Conservation (phyloP, 2,113 vertebrate species). For the Dicaeum eximium region DNA sequence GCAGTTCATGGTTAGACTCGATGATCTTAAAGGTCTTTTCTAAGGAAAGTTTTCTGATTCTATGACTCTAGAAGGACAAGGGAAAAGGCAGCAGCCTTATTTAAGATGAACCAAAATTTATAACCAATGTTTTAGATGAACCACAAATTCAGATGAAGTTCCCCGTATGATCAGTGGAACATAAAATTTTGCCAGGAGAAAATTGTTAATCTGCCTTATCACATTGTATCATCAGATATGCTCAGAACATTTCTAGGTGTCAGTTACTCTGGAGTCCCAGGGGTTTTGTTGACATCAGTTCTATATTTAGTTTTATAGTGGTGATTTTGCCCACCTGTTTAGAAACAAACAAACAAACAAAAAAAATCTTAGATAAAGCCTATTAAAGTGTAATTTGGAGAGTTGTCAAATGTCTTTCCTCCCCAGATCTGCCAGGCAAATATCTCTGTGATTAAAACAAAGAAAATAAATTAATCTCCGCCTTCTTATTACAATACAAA, state of each 20-base stretch:
- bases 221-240: neutral
- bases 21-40: neutral
- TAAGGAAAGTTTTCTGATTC: neutral
- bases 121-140: neutral
- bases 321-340: neutral
- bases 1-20: neutral
- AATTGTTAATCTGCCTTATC: neutral
- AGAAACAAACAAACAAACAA: neutral
- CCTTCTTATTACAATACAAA: slow-evolving; percentile 60
- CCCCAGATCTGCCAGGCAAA: slow-evolving; percentile 13
- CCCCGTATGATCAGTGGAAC: neutral
- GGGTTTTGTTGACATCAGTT: neutral
- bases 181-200: neutral
- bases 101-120: neutral
- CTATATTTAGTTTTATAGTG: neutral
- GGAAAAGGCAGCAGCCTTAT: neutral
- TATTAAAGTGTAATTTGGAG: neutral
- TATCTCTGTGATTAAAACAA: slow-evolving; percentile 35
- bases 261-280: neutral
- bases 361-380: neutral
- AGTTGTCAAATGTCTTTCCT: slow-evolving; percentile 4
- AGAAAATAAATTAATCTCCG: slow-evolving; percentile 19
- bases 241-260: neutral
- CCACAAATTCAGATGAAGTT: neutral
- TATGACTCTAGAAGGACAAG: neutral